Base-by-base conservation (phyloP, 2,888 invertebrate genomes). In the Onthophagus sagittarius region DNA sequence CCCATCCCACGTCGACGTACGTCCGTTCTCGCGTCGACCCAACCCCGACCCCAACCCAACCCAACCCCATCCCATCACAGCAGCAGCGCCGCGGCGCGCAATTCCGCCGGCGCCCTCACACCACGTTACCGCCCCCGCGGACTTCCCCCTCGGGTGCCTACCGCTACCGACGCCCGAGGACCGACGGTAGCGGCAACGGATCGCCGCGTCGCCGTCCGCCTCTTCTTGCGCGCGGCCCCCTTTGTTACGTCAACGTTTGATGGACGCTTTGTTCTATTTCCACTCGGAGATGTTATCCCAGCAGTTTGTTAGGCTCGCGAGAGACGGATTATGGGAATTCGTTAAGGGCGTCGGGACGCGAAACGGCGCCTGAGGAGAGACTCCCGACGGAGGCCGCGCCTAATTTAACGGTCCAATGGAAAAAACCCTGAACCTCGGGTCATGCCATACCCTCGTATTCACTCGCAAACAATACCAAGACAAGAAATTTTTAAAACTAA, bases 1-100 rank as follows among this genome's bases (percentile, higher is more conserved):
- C 32, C 67, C 32, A 23, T 32, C 67, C 31, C 23, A 31, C 32
- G 72, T 72, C 75, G 69, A 71, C 77, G 75, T 78, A 79, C 79
- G 79, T 77, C 77, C 77, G 78, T 78, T 79, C 78, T 78, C 79
- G 79, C 79, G 79, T 80, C 79, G 79, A 79, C 77, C 79, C 80
- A 74, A 77, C 76, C 13, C 63, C 69, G 71, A 76, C 75, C 74
- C 75, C 76, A 75, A 75, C 75, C 75, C 79, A 79, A 79, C 77
- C 79, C 80, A 74, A 77, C 76, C 63, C 63, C 69, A 70, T 75
- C 75, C 74, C 75, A 53, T 53, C 39, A 23, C 23, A 23, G 39
- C 76, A 75, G 75, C 75, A 74, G 39, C 39, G 39, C 39, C 39
- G 39, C 39, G 39, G 39, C 39, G 39, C 39, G 39, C 39, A 53